Evolutionary conservation across 2,113 vertebrate genomes (phyloP).

Genomic region (Alectura lathami): DNA sequence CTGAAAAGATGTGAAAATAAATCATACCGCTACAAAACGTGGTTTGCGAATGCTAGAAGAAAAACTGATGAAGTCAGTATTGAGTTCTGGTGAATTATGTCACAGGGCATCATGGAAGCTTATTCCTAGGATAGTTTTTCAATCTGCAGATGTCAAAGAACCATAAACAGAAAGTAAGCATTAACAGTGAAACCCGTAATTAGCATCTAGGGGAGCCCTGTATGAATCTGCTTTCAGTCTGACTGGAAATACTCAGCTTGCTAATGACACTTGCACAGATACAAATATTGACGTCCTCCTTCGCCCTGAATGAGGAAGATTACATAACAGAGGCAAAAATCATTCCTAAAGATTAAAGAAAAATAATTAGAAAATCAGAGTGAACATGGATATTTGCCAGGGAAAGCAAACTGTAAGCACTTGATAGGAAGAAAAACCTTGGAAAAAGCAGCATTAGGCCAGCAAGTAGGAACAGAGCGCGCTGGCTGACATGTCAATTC

Average conservation of each 20-base stretch:
- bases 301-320: background rate
- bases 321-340: background rate
- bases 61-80: background rate
- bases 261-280: background rate
- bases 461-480: background rate
- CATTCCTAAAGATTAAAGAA: background rate
- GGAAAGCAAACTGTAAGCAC: background rate
- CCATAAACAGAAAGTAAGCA: background rate
- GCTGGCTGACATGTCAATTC: background rate
- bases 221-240: background rate
- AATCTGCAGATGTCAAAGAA: slow-evolving; percentile 35
- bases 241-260: background rate
- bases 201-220: background rate
- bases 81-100: background rate
- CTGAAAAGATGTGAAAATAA: background rate
- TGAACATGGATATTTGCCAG: background rate
- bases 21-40: background rate
- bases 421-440: background rate
- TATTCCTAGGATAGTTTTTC: slow-evolving; percentile 19
- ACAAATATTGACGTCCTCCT: background rate
- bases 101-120: background rate
- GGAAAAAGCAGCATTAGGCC: background rate
- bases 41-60: background rate
- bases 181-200: slow-evolving; percentile 22
- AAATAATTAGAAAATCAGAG: background rate